These are phyloP conservation scores for Pterostichus niger DNA, from an alignment of 2,888 invertebrate genomes.

Conservation along the genomic window DNA sequence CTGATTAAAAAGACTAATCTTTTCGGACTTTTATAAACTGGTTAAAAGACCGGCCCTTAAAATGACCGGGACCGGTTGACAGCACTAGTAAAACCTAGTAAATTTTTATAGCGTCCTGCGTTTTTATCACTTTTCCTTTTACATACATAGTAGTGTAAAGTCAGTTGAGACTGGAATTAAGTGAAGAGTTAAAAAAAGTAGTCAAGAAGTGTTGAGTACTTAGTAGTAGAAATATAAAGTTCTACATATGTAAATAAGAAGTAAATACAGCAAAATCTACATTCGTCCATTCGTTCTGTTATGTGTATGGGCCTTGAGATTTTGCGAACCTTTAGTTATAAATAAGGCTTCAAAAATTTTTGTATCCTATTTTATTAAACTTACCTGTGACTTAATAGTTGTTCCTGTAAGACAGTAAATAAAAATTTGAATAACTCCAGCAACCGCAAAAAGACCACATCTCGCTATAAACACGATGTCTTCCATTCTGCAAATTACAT, in stretches of 20 bases:
- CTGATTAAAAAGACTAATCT: too few species aligned
- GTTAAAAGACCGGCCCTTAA: too few species aligned
- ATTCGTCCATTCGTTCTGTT: neutral
- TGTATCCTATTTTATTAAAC: neutral
- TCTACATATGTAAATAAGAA: neutral
- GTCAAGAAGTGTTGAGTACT: neutral
- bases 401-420: conserved; percentile 60
- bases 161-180: too few species aligned
- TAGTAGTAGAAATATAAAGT: neutral
- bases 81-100: too few species aligned
- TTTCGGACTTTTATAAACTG: too few species aligned
- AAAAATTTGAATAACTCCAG: conserved; percentile 61
- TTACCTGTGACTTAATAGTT: conserved; percentile 49
- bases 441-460: conserved; percentile 55
- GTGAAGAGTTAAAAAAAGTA: too few species aligned
- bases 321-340: too few species aligned
- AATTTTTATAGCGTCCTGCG: too few species aligned
- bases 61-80: too few species aligned
- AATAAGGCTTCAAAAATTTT: neutral
- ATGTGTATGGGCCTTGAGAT: neutral
- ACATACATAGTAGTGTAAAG: too few species aligned
- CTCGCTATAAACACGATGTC: conserved; percentile 47
- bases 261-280: neutral
- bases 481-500: conserved; percentile 10
- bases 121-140: too few species aligned